Conservation (phyloP, 2,888 invertebrate genomes). For the Aporophyla lueneburgensis region DNA sequence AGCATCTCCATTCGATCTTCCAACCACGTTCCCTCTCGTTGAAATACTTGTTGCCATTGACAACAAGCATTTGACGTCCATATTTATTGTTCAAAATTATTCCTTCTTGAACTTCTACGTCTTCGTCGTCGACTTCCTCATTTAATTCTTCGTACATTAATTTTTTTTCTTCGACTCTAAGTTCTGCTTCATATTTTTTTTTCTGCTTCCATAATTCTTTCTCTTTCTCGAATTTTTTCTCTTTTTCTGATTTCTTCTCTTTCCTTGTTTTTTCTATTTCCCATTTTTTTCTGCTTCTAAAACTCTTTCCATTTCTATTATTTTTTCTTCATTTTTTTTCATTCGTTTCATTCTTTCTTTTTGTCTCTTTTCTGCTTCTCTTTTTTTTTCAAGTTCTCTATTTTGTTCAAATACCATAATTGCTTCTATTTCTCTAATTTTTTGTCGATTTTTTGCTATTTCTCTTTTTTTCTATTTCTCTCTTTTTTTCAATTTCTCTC, state of each 20-base stretch:
- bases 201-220: not conserved
- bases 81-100: conserved; percentile 24
- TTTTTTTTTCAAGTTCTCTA: not conserved
- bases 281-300: conserved; percentile 17
- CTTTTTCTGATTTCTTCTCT: not conserved
- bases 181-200: not conserved
- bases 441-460: conserved; percentile 15
- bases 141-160: not conserved
- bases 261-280: not conserved
- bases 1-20: conserved; percentile 61
- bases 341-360: not conserved
- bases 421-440: conserved; percentile 33
- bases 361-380: not conserved
- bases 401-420: conserved; percentile 7
- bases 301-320: conserved; percentile 25
- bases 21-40: conserved; percentile 55
- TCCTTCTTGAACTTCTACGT: conserved; percentile 45
- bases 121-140: conserved; percentile 10
- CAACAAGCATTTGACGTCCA: conserved; percentile 50
- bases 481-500: conserved; percentile 13
- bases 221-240: not conserved
- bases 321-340: not conserved
- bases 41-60: conserved; percentile 58
- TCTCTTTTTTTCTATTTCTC: conserved; percentile 10
- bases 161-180: not conserved